phyloP scores from a whole-genome alignment of 2,797 vertebrate species.

The Neosilurus mollespiculum region DNA sequence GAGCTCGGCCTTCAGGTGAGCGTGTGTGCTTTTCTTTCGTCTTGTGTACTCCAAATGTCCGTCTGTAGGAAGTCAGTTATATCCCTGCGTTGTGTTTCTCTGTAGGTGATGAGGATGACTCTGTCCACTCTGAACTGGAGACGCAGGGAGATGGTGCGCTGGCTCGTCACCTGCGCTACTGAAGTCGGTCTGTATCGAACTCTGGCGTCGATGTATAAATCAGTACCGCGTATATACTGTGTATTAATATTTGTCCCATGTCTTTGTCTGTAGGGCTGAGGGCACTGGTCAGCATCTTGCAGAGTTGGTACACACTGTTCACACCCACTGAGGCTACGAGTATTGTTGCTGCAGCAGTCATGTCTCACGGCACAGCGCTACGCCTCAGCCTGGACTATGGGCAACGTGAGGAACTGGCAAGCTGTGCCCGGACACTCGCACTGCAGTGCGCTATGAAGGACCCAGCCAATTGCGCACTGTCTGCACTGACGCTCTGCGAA shows the following conservation, averaged over 20 bases:
- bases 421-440: slow-evolving; percentile 91
- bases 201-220: background rate
- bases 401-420: slow-evolving; percentile 93
- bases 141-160: slow-evolving; percentile 96
- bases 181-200: slow-evolving; percentile 89
- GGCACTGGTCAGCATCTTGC: slow-evolving; percentile 93
- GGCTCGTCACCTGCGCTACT: slow-evolving; percentile 96
- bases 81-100: slow-evolving; percentile 21
- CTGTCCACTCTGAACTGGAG: slow-evolving; percentile 97
- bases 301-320: slow-evolving; percentile 98
- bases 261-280: slow-evolving; percentile 79
- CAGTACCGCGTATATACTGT: background rate
- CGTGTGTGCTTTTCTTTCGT: background rate
- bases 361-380: slow-evolving; percentile 95
- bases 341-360: slow-evolving; percentile 93
- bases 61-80: slow-evolving; percentile 7
- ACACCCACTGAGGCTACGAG: slow-evolving; percentile 97
- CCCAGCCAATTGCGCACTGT: slow-evolving; percentile 94
- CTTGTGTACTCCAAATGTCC: background rate
- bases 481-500: slow-evolving; percentile 93
- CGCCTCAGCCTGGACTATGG: slow-evolving; percentile 95
- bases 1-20: slow-evolving; percentile 91
- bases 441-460: slow-evolving; percentile 99
- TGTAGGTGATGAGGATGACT: slow-evolving; percentile 98
- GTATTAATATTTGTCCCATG: background rate